Conservation (phyloP, 35 echinoderm and acorn worm species). For the Chiridota heheva region DNA sequence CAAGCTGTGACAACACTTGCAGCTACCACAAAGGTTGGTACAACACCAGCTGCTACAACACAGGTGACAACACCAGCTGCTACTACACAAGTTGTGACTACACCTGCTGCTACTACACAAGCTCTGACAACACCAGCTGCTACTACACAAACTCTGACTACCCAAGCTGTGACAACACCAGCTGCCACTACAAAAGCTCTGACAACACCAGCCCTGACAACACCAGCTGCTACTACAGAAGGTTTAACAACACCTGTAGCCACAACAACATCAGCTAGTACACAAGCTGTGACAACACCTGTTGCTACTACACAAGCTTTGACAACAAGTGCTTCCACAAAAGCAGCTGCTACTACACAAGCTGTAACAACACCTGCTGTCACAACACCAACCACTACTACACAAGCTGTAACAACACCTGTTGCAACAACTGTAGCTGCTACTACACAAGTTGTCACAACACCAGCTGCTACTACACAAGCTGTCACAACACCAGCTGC, state of each 20-base stretch:
- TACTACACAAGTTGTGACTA: background rate
- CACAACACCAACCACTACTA: background rate
- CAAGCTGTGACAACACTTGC: background rate
- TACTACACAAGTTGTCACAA: slow-evolving; percentile 12
- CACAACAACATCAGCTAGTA: background rate
- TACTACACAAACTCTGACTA: too few species aligned
- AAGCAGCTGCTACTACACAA: background rate
- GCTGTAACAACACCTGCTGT: background rate
- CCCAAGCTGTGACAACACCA: too few species aligned
- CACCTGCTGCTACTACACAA: background rate
- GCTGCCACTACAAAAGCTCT: too few species aligned
- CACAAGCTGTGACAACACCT: slow-evolving; percentile 6
- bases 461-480: slow-evolving; percentile 20
- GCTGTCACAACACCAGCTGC: background rate
- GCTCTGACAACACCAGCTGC: slow-evolving; percentile 27
- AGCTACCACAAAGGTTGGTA: background rate
- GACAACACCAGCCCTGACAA: too few species aligned
- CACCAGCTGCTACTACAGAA: slow-evolving; percentile 1
- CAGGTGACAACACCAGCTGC: background rate
- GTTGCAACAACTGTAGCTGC: background rate
- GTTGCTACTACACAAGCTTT: too few species aligned
- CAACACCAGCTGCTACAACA: background rate
- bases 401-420: slow-evolving; percentile 22
- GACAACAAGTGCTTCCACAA: background rate
- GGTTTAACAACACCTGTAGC: slow-evolving; percentile 13